Percentiles rank a stretch among this genome's conserved stretches.
Conservation (phyloP, 2,113 vertebrate genomes). For the Pandion haliaetus region DNA sequence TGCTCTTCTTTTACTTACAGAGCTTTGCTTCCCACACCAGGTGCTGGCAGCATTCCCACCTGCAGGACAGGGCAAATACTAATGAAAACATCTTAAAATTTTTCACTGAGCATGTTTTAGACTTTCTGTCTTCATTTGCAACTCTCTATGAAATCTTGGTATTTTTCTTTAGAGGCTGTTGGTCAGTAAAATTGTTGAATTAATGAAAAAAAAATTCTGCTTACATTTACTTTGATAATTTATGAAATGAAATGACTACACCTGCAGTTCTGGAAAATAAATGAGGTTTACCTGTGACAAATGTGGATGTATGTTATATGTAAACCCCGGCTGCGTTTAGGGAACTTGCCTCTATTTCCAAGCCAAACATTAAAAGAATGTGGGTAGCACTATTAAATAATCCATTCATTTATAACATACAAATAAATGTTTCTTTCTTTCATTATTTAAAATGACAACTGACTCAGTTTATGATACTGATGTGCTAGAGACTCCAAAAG, state of each 20-base stretch:
- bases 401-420: background rate
- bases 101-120: background rate
- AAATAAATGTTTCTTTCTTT: background rate
- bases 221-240: background rate
- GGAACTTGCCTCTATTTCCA: background rate
- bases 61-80: background rate
- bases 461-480: background rate
- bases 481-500: background rate
- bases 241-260: background rate
- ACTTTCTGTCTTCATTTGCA: background rate
- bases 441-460: background rate
- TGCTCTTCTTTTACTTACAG: background rate
- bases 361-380: background rate
- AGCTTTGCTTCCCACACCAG: background rate
- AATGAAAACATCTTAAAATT: background rate
- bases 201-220: background rate
- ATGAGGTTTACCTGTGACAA: background rate
- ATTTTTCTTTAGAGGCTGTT: background rate
- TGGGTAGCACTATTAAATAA: background rate
- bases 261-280: background rate
- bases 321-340: background rate
- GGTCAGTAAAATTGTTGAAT: background rate
- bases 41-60: background rate
- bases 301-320: background rate
- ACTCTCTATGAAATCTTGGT: background rate